Evolutionary conservation across 2,113 vertebrate genomes (phyloP), one percentile per base, ranked within the genome.

Genomic region (Heteronetta atricapilla): DNA sequence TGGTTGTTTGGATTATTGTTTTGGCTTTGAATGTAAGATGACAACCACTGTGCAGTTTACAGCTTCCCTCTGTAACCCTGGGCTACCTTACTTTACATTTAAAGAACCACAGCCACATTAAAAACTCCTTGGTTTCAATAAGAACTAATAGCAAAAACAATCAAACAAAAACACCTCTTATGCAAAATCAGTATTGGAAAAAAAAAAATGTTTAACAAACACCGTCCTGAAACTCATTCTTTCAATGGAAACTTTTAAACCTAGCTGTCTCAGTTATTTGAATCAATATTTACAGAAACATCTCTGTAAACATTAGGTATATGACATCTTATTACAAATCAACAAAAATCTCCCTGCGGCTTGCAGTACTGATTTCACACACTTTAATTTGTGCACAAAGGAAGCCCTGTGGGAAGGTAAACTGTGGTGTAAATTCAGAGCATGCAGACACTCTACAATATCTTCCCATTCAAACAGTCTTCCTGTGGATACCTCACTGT

Each of bases 271-370:
- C 31, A 8, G 6, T 69, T 72, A 66, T 73, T 76, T 76, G 40
- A 53, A 50, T 67, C 17, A 22, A 26, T 85, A 76, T 58, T 90
- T 68, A 36, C 40, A 40, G 52, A 78, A 80, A 67, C 50, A 55
- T 22, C 15, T 55, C 50, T 80, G 40, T 80, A 55, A 80, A 55
- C 44, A 80, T 55, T n/a, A 66, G 66, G 38, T 38, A 22, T n/a
- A 12, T 38, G 66, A 22, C 36, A 28, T 13, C 3, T 55, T 48
- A 33, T 33, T 75, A 72, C 6, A 56, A 73, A 60, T 6, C 3
- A 64, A 8, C 17, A 66, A 44, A 76, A 72, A 11, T 6, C 56
- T 6, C 48, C 29, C 29, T 25, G 4, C 0, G 0, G 19, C 31
- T 75, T 86, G 38, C 26, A 52, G n/a, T 28, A 4, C 55, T 33